phyloP scores from a whole-genome alignment of 2,888 invertebrate genomes.

The Drosophila maculinotata region DNA sequence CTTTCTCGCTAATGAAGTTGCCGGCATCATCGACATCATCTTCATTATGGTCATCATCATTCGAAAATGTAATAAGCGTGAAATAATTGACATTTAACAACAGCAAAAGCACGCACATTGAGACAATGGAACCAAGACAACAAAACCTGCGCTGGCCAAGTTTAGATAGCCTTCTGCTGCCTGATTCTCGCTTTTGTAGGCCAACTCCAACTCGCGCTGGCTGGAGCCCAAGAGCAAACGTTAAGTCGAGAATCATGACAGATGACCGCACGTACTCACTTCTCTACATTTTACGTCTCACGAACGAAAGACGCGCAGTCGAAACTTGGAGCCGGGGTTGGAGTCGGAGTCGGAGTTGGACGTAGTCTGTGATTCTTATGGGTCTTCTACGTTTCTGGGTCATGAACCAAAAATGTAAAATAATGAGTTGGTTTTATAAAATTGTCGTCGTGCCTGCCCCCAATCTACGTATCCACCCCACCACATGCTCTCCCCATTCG shows the following conservation, averaged over 20 bases:
- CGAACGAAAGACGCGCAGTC: slow-evolving; percentile 53
- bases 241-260: slow-evolving; percentile 72
- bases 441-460: slow-evolving; percentile 28
- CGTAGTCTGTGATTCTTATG: slow-evolving; percentile 29
- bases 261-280: slow-evolving; percentile 78
- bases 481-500: slow-evolving; percentile 13
- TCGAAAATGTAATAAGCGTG: slow-evolving; percentile 77
- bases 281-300: slow-evolving; percentile 54
- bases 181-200: slow-evolving; percentile 54
- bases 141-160: slow-evolving; percentile 26
- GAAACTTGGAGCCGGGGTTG: slow-evolving; percentile 24
- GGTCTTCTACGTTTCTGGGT: slow-evolving; percentile 61
- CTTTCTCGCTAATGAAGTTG: slow-evolving; percentile 57
- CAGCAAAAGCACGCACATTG: slow-evolving; percentile 71
- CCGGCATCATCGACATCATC: slow-evolving; percentile 26
- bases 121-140: slow-evolving; percentile 58
- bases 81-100: slow-evolving; percentile 81
- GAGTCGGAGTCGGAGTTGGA: slow-evolving; percentile 1
- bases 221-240: slow-evolving; percentile 33
- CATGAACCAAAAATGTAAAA: slow-evolving; percentile 77
- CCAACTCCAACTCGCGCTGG: slow-evolving; percentile 42
- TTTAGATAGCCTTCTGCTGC: neutral
- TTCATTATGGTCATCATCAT: slow-evolving; percentile 38
- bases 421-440: slow-evolving; percentile 68
- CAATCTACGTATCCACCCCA: too few relatives aligned